Evolutionary conservation across 92 coral and sea anemone genomes (phyloP), one percentile per base, ranked within the genome.

Genomic region (Epizoanthus rinbou): DNA sequence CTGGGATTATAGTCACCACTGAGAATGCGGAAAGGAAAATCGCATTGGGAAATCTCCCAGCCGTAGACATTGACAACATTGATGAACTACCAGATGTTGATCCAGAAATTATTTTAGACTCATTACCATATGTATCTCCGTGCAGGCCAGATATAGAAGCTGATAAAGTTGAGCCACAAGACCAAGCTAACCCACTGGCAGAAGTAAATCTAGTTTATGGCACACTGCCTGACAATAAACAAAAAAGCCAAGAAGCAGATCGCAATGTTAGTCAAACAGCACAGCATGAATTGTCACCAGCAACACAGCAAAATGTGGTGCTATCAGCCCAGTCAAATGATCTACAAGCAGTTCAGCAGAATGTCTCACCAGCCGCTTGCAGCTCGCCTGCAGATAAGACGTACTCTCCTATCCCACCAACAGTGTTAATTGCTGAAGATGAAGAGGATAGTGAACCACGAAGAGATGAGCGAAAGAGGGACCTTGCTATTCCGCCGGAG

Each of bases 401-500:
- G 14, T 50, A 50, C 54, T 50, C 82, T 33, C 82, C 82, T 37
- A 65, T 62, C 15, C 39, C 82, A 60, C 71, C 82, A 17, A 78
- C 82, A 56, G 45, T 78, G 22, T 41, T 78, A 62, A 37, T 78
- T 19, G 19, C 72, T 14, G 22, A 37, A 67, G 85, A 81, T 31
- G 78, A 67, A 3, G 85, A 81, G 63, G 63, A 67, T 21, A 58
- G 22, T 15, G 64, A 57, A 67, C 85, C 76, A 23, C n/a, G 41
- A 70, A 67, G 39, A 10, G 68, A 35, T 45, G 58, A 67, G 24
- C 76, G 8, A 64, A 66, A 19, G 14, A 31, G 58, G 64, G 82
- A 25, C 56, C 52, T 87, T 15, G 84, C 78, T 1, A 57, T 82
- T 68, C 82, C 69, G 4, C 76, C 90, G 25, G 85, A 82, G 62